These are phyloP conservation scores for Phodopus roborovskii DNA, from an alignment of 2,113 vertebrate genomes.

Conservation along the genomic window DNA sequence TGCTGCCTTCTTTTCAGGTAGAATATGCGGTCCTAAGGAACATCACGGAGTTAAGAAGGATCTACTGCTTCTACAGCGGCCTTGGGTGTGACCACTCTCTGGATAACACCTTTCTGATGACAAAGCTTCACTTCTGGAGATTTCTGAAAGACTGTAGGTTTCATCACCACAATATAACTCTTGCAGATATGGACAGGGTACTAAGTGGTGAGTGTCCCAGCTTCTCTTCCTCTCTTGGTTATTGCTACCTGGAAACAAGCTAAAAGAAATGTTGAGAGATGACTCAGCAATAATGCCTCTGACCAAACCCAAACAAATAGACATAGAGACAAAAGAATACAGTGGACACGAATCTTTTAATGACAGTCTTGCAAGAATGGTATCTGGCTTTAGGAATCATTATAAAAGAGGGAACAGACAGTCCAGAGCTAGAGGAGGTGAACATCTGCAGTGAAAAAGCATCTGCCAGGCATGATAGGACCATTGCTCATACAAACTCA, in stretches of 20 bases:
- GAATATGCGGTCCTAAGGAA: conserved; percentile 88
- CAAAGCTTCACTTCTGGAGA: conserved; percentile 92
- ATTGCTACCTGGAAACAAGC: neutral
- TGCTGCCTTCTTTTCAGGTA: conserved; percentile 84
- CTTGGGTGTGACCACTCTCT: conserved; percentile 86
- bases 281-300: neutral
- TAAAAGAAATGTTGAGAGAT: neutral
- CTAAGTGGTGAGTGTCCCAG: conserved; percentile 84
- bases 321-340: neutral
- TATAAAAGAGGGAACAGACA: neutral
- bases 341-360: no score
- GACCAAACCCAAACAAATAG: neutral
- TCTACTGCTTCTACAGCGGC: conserved; percentile 93
- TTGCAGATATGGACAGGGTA: conserved; percentile 89
- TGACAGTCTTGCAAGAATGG: neutral
- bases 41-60: conserved; percentile 85
- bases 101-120: conserved; percentile 89
- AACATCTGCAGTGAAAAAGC: neutral
- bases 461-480: neutral
- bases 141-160: conserved; percentile 94
- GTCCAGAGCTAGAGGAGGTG: neutral
- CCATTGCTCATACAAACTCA: neutral
- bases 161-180: conserved; percentile 86
- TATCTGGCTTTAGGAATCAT: neutral
- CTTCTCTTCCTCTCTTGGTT: neutral